A percentile compares a stretch with the other conserved stretches of the same genome.
Conservation (phyloP, 1,140 invertebrate species). For the Calliphora vicina region DNA sequence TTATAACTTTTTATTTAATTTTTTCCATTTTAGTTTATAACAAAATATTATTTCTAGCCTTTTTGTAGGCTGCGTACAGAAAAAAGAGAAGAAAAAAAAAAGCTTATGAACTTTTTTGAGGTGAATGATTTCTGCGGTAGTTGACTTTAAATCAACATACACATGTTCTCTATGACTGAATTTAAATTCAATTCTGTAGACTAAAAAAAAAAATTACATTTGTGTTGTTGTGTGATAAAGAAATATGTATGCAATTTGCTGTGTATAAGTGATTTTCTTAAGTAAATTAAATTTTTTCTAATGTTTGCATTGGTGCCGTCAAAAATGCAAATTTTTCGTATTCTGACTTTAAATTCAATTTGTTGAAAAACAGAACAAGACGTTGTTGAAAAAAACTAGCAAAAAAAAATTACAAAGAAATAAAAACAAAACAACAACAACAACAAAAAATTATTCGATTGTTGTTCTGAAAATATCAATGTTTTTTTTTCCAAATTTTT, state of each 20-base stretch:
- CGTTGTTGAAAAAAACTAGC: neutral
- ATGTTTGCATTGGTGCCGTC: conserved; percentile 27
- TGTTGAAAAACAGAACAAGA: neutral
- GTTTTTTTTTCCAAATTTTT: neutral
- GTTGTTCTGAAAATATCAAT: neutral
- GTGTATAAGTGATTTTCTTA: neutral
- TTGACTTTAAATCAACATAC: conserved; percentile 23
- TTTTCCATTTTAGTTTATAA: too few species aligned
- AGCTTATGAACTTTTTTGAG: conserved; percentile 33
- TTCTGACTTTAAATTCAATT: conserved; percentile 18
- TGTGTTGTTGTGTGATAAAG: neutral
- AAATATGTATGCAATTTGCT: too few species aligned
- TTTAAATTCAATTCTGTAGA: neutral
- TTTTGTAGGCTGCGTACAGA: too few species aligned
- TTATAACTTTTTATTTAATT: too few species aligned
- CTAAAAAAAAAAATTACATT: neutral
- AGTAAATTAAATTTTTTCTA: conserved; percentile 11
- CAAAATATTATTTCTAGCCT: too few species aligned
- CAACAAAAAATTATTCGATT: neutral
- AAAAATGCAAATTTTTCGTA: conserved; percentile 25
- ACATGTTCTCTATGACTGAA: conserved; percentile 9
- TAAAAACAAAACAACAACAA: too few species aligned
- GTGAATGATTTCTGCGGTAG: conserved; percentile 33
- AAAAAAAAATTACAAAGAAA: neutral
- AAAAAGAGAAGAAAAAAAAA: neutral